phyloP scores from a whole-genome alignment of 1,140 invertebrate species.

The Tetramorium parvispinum region DNA sequence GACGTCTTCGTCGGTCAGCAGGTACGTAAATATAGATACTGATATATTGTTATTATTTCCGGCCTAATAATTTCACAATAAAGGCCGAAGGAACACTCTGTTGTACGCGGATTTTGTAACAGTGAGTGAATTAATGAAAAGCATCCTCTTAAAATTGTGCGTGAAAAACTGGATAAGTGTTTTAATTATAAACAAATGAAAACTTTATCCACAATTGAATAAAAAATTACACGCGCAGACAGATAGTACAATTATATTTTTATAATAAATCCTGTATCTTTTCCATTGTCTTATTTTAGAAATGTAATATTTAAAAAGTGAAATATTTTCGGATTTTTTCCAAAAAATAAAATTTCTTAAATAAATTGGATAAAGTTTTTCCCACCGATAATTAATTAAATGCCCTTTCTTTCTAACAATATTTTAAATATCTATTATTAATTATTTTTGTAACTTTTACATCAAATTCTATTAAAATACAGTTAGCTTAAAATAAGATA shows the following conservation, averaged over 20 bases:
- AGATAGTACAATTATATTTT: conserved; percentile 14
- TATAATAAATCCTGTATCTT: neutral
- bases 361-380: neutral
- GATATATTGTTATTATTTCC: conserved; percentile 31
- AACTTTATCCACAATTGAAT: conserved; percentile 5
- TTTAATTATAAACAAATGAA: conserved; percentile 14
- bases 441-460: neutral
- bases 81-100: neutral
- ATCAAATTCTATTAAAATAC: neutral
- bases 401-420: neutral
- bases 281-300: neutral
- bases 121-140: neutral
- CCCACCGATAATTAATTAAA: neutral
- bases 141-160: neutral
- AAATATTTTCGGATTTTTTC: neutral
- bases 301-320: neutral
- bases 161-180: conserved; percentile 2
- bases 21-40: conserved; percentile 21
- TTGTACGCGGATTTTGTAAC: neutral
- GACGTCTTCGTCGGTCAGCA: conserved; percentile 29
- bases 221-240: neutral
- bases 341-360: neutral
- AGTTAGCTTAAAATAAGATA: neutral
- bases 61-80: conserved; percentile 27
- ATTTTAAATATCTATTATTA: neutral